Evolutionary conservation across 2,113 vertebrate species (phyloP), one percentile per base, ranked within the genome.

Genomic region (Melanostigma gelatinosum): DNA sequence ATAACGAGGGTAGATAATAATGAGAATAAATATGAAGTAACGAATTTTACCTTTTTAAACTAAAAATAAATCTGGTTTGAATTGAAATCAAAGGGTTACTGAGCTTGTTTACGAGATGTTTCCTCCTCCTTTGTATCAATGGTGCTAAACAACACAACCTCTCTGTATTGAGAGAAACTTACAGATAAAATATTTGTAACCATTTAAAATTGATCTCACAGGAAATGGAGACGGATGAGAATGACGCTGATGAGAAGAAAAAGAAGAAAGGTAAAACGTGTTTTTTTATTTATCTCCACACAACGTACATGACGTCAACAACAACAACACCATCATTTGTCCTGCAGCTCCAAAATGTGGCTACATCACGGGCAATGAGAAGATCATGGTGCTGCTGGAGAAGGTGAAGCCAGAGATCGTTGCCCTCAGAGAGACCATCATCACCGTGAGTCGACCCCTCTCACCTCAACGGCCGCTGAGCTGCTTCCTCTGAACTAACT

Each of bases 221-320:
- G 95, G 93, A 97, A 92, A 98, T 97, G 97, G 96, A 97, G 90
- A 97, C 96, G 0, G 96, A 97, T 80, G 96, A 97, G 40, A 94
- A 94, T 29, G 96, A 96, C 38, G 96, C 95, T 1, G 95, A 96
- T 22, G 94, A 96, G 81, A 95, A 96, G 92, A 94, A 95, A 52
- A 89, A 93, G 81, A 94, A 95, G 81, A 95, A 95, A 88, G 86
- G 95, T 96, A 70, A 78, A 32, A 9, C 8, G 7, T 27, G 4
- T 68, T 62, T 54, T 46, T 50, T 10, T 78, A 7, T 46, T 20
- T 15, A n/a, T 73, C 16, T 29, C 32, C 22, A 29, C 22, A n/a
- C 1, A 12, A 15, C n/a, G 16, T 3, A 2, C 1, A 0, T 32
- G 34, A 57, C 12, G 4, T 1, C 3, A 68, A 40, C 20, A 52